Evolutionary conservation across 1,140 invertebrate genomes (phyloP).

Genomic region (Ruditapes philippinarum): DNA sequence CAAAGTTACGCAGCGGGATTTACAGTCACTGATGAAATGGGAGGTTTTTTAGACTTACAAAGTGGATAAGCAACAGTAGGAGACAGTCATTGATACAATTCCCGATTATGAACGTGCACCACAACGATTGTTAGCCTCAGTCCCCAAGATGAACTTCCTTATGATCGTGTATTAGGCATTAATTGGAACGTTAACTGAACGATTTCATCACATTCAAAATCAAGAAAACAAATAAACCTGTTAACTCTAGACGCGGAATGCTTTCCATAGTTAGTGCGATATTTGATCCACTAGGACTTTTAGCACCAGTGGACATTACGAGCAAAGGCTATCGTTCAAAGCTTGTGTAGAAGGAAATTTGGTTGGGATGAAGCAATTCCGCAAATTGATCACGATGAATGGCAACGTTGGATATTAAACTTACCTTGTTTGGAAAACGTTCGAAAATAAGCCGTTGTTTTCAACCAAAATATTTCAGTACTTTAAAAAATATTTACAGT

Average conservation of each 20-base stretch:
- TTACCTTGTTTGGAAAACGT: background rate
- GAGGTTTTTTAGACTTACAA: background rate
- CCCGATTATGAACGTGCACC: background rate
- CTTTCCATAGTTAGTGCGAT: conserved; percentile 25
- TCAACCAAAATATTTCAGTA: background rate
- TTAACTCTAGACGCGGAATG: conserved; percentile 9
- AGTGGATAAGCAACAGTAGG: background rate
- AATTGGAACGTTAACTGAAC: conserved; percentile 62
- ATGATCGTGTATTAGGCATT: conserved; percentile 26
- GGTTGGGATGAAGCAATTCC: conserved; percentile 33
- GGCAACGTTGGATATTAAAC: conserved; percentile 18
- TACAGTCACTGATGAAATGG: background rate
- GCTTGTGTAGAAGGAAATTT: background rate
- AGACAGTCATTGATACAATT: background rate
- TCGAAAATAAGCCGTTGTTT: background rate
- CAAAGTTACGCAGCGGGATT: background rate
- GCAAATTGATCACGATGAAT: background rate
- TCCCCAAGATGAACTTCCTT: background rate
- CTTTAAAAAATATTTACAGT: too few relatives aligned
- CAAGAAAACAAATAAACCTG: background rate
- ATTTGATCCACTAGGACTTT: conserved; percentile 32
- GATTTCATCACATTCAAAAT: conserved; percentile 1
- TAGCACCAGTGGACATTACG: conserved; percentile 34
- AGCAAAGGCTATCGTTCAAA: background rate
- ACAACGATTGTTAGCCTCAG: background rate